Percentiles rank a stretch among this genome's conserved stretches.
phyloP scores from a whole-genome alignment of 2,888 invertebrate genomes.

The Exephanes ischioxanthus region DNA sequence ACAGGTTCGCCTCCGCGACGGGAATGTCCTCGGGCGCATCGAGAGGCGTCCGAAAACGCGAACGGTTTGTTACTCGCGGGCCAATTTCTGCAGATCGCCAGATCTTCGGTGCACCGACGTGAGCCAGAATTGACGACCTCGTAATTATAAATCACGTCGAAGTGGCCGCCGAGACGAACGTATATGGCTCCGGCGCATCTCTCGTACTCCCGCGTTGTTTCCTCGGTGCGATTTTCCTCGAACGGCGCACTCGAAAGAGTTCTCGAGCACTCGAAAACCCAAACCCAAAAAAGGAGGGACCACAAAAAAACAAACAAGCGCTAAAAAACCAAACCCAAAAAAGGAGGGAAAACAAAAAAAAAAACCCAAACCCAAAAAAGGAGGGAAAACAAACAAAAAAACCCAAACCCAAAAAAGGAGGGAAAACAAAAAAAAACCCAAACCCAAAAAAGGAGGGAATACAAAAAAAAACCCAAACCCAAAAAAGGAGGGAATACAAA shows the following conservation, averaged over 20 bases:
- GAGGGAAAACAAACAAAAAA: too few species aligned
- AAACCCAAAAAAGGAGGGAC: too few species aligned
- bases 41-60: not conserved
- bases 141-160: slow-evolving; percentile 43
- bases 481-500: too few species aligned
- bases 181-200: slow-evolving; percentile 6
- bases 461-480: too few species aligned
- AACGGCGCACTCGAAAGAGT: slow-evolving; percentile 3
- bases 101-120: not conserved
- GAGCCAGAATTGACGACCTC: not conserved
- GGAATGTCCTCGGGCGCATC: not conserved
- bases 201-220: slow-evolving; percentile 1
- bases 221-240: slow-evolving; percentile 26
- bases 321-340: too few species aligned
- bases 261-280: too few species aligned
- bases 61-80: slow-evolving; percentile 13
- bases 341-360: too few species aligned
- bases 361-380: too few species aligned
- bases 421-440: too few species aligned
- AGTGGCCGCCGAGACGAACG: slow-evolving; percentile 3
- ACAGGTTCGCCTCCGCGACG: not conserved
- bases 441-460: too few species aligned
- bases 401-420: too few species aligned
- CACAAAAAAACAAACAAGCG: too few species aligned
- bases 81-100: slow-evolving; percentile 29